Percentiles rank a stretch among this genome's conserved stretches.
Conservation (phyloP, 2,797 vertebrate species). For the Sebastiscus tertius region DNA sequence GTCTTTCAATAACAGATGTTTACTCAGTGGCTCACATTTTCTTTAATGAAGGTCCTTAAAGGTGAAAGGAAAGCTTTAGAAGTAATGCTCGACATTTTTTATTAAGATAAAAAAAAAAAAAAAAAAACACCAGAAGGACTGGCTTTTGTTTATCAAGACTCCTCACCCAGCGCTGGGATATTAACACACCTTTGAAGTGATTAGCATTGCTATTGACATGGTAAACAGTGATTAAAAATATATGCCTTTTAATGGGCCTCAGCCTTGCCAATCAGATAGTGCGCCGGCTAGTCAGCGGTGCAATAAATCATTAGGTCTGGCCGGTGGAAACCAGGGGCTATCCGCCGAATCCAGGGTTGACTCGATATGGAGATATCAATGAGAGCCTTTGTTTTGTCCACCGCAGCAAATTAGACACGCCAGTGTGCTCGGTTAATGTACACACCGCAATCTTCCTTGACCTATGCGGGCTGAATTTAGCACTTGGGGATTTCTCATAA, state of each 20-base stretch:
- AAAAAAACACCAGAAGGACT: constrained; percentile 5
- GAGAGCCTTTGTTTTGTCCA: constrained; percentile 77
- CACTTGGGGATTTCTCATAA: constrained; percentile 68
- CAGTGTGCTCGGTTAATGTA: constrained; percentile 69
- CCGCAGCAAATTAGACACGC: constrained; percentile 75
- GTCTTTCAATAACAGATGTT: constrained; percentile 72
- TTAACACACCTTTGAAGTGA: constrained; percentile 53
- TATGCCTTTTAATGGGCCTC: constrained; percentile 73
- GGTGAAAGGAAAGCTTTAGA: constrained; percentile 71
- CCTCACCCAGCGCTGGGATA: constrained; percentile 14
- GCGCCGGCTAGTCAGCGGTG: constrained; percentile 54
- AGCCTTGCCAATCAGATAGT: constrained; percentile 72
- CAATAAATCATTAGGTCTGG: constrained; percentile 76
- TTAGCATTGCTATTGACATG: constrained; percentile 76
- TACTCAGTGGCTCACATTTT: constrained; percentile 57
- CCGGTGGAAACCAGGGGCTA: constrained; percentile 53
- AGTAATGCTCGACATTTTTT: constrained; percentile 47
- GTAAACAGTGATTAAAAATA: constrained; percentile 82
- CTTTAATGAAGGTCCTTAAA: constrained; percentile 73
- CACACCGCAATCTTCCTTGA: constrained; percentile 68
- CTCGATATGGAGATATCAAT: constrained; percentile 79
- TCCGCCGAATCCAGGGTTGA: constrained; percentile 58
- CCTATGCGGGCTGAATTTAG: constrained; percentile 61
- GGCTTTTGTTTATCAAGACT: constrained; percentile 32
- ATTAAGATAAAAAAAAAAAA: constrained; percentile 32